A percentile compares a stretch with the other conserved stretches of the same genome.
These are phyloP conservation scores for Trichosurus vulpecula DNA, from an alignment of 2,797 vertebrate species.

Conservation along the genomic window DNA sequence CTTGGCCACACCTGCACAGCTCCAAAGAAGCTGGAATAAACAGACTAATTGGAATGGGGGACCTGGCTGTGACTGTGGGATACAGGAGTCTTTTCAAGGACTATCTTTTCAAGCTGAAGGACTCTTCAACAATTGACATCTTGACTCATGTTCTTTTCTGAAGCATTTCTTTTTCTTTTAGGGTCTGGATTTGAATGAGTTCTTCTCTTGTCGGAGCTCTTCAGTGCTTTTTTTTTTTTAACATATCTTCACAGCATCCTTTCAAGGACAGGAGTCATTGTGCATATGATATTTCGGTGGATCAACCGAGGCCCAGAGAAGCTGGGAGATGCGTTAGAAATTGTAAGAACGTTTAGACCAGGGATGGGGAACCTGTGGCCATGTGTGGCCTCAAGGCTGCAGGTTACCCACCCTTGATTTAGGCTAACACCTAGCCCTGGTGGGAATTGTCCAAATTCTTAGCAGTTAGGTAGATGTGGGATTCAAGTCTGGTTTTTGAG, in stretches of 20 bases:
- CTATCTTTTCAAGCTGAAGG: slow-evolving; percentile 39
- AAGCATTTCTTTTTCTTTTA: slow-evolving; percentile 38
- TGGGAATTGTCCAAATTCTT: neutral
- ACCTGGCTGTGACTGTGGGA: neutral
- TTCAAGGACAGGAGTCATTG: neutral
- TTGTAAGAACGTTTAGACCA: neutral
- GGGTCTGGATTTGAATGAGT: neutral
- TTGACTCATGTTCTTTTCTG: slow-evolving; percentile 22
- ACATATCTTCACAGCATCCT: neutral
- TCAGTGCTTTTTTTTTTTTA: slow-evolving; percentile 49
- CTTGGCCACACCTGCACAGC: slow-evolving; percentile 53
- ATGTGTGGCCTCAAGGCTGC: too few relatives aligned
- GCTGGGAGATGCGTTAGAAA: neutral
- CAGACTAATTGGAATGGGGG: slow-evolving; percentile 24
- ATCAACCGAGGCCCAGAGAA: neutral
- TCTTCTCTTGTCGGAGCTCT: slow-evolving; percentile 56
- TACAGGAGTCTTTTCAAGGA: neutral
- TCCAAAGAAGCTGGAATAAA: slow-evolving; percentile 72
- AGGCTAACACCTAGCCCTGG: neutral
- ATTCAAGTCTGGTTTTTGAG: neutral
- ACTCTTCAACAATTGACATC: slow-evolving; percentile 42
- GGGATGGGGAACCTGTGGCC: neutral
- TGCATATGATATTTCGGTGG: neutral
- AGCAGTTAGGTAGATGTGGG: neutral
- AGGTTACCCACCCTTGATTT: too few relatives aligned